phyloP scores from a whole-genome alignment of 2,113 vertebrate genomes.

The Otis tarda region DNA sequence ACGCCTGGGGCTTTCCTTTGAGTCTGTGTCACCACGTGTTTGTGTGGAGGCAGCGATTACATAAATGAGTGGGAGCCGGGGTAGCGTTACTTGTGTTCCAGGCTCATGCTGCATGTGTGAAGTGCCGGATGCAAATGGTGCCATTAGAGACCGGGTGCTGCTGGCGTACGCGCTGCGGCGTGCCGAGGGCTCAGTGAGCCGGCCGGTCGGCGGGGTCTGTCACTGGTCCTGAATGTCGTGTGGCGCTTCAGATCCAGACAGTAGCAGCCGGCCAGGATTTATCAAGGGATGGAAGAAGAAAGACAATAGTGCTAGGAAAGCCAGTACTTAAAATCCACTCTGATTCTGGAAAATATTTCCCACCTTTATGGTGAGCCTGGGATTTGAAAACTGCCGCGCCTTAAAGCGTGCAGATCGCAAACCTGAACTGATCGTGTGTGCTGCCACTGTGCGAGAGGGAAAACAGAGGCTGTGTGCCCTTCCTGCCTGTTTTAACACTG shows the following conservation, averaged over 20 bases:
- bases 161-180: fast-evolving
- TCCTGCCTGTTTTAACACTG: not conserved
- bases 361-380: not conserved
- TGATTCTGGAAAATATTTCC: not conserved
- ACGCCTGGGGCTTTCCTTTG: not conserved
- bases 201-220: not conserved
- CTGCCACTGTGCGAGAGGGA: not conserved
- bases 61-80: not conserved
- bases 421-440: fast-evolving
- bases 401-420: not conserved
- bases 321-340: not conserved
- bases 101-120: not conserved
- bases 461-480: fast-evolving
- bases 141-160: not conserved
- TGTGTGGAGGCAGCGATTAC: not conserved
- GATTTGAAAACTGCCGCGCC: not conserved
- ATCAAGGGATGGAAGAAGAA: not conserved
- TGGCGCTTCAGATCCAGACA: not conserved
- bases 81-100: not conserved
- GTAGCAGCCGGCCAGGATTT: fast-evolving
- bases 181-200: not conserved
- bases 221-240: not conserved
- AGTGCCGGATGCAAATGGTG: not conserved
- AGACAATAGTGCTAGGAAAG: not conserved
- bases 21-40: not conserved